Evolutionary conservation across 1,140 invertebrate genomes (phyloP), one percentile per base, ranked within the genome.

Genomic region (Lepidurus arcticus): DNA sequence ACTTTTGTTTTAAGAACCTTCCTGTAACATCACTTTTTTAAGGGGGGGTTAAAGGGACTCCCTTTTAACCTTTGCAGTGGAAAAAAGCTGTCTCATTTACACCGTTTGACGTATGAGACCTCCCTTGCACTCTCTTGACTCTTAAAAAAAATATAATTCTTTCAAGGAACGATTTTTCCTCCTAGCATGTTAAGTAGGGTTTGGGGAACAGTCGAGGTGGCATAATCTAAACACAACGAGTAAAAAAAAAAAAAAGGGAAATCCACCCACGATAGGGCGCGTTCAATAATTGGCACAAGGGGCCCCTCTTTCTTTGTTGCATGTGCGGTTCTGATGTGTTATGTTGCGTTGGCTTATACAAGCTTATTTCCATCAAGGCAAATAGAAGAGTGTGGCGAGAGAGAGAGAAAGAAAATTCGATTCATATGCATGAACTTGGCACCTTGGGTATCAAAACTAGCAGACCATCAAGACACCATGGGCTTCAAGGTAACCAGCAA

Each of bases 401-500:
- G 16, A 65, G 21, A 65, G 21, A 65, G 53, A 21, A 21, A 65
- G 21, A 65, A 7, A 65, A n/a, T 65, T 65, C 53, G 21, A n/a
- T 65, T 21, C 53, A 65, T 65, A 65, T 65, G 53, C 53, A 65
- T 65, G 53, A 65, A 65, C 53, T 65, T 65, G 53, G 53, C 53
- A 65, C 53, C 53, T 65, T 65, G 53, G 53, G 53, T 65, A 65
- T 65, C 53, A 65, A 65, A 65, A 65, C 53, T 65, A 65, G 53
- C 53, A 65, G 8, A 65, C 53, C 53, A 65, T 65, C 53, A 65
- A 34, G 53, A 65, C 53, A 65, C 53, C 53, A 65, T 65, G 53
- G 9, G 21, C 53, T 65, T 65, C 53, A 65, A 65, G 53, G 53
- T 65, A 65, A 65, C n/a, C 53, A 65, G 53, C 53, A 65, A 65